Evolutionary conservation across 1,140 invertebrate genomes (phyloP), one percentile per base, ranked within the genome.

Genomic region (Euschistus heros): DNA sequence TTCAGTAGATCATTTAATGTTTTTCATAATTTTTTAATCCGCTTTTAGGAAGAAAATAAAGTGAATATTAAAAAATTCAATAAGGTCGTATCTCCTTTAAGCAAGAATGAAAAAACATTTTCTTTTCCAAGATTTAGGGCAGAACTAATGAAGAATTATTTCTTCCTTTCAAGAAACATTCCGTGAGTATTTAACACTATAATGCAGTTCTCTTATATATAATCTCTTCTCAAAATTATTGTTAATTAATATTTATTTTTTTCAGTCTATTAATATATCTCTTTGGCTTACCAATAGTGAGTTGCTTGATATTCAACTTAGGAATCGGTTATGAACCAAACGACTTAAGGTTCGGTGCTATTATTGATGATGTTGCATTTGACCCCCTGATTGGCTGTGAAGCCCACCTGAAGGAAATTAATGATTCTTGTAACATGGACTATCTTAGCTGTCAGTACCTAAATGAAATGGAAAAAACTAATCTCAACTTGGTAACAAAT

Each of bases 91-190:
- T 57, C 54, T 15, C 46, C 46, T 14, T 13, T 47, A 47, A 47
- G 46, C 18, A 47, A 17, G 6, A 37, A 30, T 13, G 55, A 65
- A 5, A 44, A 3, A n/a, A n/a, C 62, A n/a, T 70, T 64, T 61
- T 65, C 37, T 47, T 55, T 15, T 4, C 15, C 66, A 42, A 24
- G 69, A 13, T 71, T 71, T 27, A 68, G 66, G 52, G 71, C 71
- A 37, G 70, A 72, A 59, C 33, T 72, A 2, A 66, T 63, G 7
- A 72, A 72, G 59, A 72, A 71, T 55, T 20, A 69, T n/a, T 68
- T 68, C 33, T 68, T 70, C 61, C 76, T 83, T 68, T 78, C 77
- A 71, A 74, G 82, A 69, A 83, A 83, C 70, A 77, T 80, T 67
- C 78, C 77, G 80, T 82, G 73, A 75, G 75, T 71, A 55, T 42